A percentile compares a stretch with the other conserved stretches of the same genome.
Evolutionary conservation across 2,113 vertebrate species (phyloP).

Genomic region (Serinus canaria): DNA sequence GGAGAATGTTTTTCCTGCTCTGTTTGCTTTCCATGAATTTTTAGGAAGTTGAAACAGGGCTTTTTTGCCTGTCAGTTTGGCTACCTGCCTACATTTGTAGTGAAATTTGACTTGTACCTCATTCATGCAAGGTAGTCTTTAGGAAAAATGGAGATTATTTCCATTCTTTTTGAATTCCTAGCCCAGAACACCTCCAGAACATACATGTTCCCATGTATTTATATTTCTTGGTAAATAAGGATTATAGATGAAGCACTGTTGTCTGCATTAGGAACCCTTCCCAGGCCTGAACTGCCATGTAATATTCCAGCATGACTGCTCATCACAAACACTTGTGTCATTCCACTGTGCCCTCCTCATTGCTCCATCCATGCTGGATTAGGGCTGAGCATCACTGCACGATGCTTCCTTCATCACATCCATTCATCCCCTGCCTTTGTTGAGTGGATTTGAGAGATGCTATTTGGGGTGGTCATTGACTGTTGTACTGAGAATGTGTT

Average conservation of each 20-base stretch:
- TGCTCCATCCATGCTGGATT: neutral
- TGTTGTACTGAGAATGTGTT: neutral
- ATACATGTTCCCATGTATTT: neutral
- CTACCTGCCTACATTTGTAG: neutral
- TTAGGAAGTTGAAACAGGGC: neutral
- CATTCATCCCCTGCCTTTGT: conserved; percentile 7
- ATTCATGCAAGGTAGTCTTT: neutral
- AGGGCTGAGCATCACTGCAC: conserved; percentile 8
- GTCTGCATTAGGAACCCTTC: neutral
- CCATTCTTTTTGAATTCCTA: neutral
- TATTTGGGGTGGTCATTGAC: neutral
- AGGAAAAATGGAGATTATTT: neutral
- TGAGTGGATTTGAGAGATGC: neutral
- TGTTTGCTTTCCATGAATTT: neutral
- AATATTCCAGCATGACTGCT: conserved; percentile 56
- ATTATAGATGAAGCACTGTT: conserved; percentile 67
- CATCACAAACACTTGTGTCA: neutral
- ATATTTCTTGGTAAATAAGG: conserved; percentile 40
- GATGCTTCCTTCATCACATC: conserved; percentile 21
- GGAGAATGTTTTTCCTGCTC: neutral
- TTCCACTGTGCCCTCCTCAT: neutral
- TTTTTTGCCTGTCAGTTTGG: neutral
- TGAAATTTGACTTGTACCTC: neutral
- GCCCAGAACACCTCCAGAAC: neutral
- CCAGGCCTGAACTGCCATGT: neutral